Conservation (phyloP, 2,888 invertebrate species). For the Oxycera nigricornis region DNA sequence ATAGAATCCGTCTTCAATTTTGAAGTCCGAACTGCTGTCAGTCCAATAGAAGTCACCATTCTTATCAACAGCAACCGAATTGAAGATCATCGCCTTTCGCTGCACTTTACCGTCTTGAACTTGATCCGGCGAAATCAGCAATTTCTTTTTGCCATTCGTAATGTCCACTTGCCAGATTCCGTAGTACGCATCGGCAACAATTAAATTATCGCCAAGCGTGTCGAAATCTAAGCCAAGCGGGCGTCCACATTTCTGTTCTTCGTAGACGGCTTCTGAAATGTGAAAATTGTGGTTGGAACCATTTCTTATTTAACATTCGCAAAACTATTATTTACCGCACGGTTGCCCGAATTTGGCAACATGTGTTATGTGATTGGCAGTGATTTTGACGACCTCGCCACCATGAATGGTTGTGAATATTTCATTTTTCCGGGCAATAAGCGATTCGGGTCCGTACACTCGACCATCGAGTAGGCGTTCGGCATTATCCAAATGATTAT, state of each 20-base stretch:
- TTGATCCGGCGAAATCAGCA: constrained; percentile 71
- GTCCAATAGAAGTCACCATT: constrained; percentile 91
- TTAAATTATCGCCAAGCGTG: constrained; percentile 70
- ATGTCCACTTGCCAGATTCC: constrained; percentile 88
- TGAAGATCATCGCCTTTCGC: constrained; percentile 72
- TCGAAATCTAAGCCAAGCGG: constrained; percentile 90
- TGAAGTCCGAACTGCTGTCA: constrained; percentile 79
- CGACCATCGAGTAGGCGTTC: constrained; percentile 74
- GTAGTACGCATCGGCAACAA: constrained; percentile 84
- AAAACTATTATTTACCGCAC: constrained; percentile 67
- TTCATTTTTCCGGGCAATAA: constrained; percentile 73
- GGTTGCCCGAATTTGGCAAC: constrained; percentile 77
- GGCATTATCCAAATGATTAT: constrained; percentile 71
- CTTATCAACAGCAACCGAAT: constrained; percentile 76
- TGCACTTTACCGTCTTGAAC: constrained; percentile 70
- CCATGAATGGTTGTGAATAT: constrained; percentile 81
- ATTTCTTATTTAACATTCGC: constrained; percentile 40
- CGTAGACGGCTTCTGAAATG: constrained; percentile 69
- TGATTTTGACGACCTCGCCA: constrained; percentile 80
- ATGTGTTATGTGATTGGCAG: constrained; percentile 73
- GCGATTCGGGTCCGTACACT: constrained; percentile 79
- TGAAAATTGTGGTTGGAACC: background rate
- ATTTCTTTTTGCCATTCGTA: constrained; percentile 71
- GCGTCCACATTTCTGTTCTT: constrained; percentile 88
- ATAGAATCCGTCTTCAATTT: constrained; percentile 74